Evolutionary conservation across 2,797 vertebrate genomes (phyloP).

Genomic region (Clarias platycephalus): DNA sequence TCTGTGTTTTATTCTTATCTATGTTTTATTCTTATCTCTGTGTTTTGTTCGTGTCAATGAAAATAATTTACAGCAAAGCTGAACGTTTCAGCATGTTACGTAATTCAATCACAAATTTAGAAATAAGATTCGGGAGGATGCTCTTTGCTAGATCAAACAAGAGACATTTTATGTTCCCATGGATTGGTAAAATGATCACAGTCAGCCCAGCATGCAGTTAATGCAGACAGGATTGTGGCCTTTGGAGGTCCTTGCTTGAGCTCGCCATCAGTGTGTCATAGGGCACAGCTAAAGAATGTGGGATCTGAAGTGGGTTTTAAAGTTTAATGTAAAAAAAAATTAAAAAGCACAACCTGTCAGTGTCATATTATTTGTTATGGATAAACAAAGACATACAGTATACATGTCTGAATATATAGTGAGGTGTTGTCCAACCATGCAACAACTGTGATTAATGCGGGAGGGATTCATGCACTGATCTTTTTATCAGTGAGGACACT

Average conservation of each 20-base stretch:
- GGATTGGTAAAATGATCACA: constrained; percentile 15
- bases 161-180: constrained; percentile 14
- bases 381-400: not conserved
- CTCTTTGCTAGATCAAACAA: not conserved
- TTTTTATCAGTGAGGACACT: not conserved
- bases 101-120: not conserved
- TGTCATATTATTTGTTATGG: not conserved
- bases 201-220: constrained; percentile 4
- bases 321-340: constrained; percentile 6
- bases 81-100: not conserved
- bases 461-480: no score
- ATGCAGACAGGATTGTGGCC: constrained; percentile 3
- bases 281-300: not conserved
- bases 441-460: not conserved
- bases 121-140: not conserved
- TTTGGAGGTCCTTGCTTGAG: not conserved
- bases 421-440: not conserved
- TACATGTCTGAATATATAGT: not conserved
- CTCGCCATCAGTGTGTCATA: constrained; percentile 8
- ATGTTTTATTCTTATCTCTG: not conserved
- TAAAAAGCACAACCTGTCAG: not conserved
- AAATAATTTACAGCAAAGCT: not conserved
- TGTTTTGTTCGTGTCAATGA: not conserved
- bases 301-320: not conserved
- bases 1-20: no score